Evolutionary conservation across 2,888 invertebrate species (phyloP).

Genomic region (Lasioglossum leucozonium): DNA sequence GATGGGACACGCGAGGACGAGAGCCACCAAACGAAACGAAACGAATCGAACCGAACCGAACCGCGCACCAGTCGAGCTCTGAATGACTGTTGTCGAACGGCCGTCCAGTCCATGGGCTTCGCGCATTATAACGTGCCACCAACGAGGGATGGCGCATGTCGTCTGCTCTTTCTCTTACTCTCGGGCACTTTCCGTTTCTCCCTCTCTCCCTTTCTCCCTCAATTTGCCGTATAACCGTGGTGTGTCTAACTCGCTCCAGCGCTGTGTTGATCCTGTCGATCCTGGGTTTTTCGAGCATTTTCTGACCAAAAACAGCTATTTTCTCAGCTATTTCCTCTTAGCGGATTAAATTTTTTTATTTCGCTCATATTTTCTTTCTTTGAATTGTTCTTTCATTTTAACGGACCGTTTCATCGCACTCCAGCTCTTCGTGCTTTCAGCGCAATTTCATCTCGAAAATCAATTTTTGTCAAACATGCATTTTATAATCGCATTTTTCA

Average conservation of each 20-base stretch:
- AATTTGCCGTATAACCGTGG: not conserved
- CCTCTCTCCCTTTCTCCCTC: not conserved
- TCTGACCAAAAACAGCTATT: not conserved
- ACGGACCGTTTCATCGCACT: too few species aligned
- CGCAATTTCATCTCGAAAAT: too few species aligned
- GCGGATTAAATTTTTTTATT: too few species aligned
- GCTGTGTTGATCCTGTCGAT: not conserved
- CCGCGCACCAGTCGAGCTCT: constrained; percentile 73
- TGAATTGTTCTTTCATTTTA: too few species aligned
- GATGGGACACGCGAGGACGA: constrained; percentile 30
- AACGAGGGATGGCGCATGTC: constrained; percentile 60
- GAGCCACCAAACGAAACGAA: constrained; percentile 44
- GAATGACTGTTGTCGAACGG: constrained; percentile 68
- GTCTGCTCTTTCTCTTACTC: not conserved
- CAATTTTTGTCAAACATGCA: too few species aligned
- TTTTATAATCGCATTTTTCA: too few species aligned
- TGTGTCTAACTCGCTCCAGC: not conserved
- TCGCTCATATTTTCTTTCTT: too few species aligned
- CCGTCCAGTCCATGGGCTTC: constrained; percentile 44
- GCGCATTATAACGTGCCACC: constrained; percentile 49
- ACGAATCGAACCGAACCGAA: constrained; percentile 13
- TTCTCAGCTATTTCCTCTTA: too few species aligned
- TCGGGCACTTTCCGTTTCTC: too few species aligned
- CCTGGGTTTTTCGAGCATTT: not conserved
- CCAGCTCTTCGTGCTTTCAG: too few species aligned